Evolutionary conservation across 2,113 vertebrate species (phyloP).

Genomic region (Merops nubicus): DNA sequence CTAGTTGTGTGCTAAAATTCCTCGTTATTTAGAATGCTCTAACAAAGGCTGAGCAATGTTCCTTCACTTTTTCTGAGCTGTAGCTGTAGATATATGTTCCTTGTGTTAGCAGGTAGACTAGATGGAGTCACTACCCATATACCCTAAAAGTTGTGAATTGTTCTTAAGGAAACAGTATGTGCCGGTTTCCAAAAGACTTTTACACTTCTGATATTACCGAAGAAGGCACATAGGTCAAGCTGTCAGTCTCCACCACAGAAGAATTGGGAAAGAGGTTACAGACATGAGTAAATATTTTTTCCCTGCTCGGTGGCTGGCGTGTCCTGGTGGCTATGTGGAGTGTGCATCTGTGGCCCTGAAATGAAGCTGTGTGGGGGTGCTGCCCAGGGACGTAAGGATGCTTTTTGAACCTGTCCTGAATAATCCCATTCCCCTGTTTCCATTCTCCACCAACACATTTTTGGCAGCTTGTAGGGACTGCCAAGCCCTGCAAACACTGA

Average conservation of each 20-base stretch:
- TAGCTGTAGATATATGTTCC: neutral
- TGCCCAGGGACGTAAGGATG: neutral
- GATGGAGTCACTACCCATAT: neutral
- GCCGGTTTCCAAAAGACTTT: neutral
- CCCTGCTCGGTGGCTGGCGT: neutral
- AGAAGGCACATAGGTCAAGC: neutral
- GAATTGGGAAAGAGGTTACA: neutral
- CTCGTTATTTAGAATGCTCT: neutral
- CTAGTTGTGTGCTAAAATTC: neutral
- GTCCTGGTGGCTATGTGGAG: neutral
- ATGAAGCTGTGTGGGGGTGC: neutral
- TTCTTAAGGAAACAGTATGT: neutral
- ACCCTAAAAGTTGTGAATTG: neutral
- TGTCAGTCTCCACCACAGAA: neutral
- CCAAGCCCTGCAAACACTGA: neutral
- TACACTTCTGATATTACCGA: neutral
- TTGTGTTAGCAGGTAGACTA: neutral
- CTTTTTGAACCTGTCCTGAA: neutral
- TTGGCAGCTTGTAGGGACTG: neutral
- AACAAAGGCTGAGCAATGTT: neutral
- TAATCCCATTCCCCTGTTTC: accelerated
- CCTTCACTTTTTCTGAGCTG: neutral
- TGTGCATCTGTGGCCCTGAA: neutral
- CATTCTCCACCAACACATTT: neutral
- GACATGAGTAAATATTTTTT: neutral